Percentiles rank a stretch among this genome's conserved stretches.
Conservation (phyloP, 2,113 vertebrate species). For the Mesitornis unicolor region DNA sequence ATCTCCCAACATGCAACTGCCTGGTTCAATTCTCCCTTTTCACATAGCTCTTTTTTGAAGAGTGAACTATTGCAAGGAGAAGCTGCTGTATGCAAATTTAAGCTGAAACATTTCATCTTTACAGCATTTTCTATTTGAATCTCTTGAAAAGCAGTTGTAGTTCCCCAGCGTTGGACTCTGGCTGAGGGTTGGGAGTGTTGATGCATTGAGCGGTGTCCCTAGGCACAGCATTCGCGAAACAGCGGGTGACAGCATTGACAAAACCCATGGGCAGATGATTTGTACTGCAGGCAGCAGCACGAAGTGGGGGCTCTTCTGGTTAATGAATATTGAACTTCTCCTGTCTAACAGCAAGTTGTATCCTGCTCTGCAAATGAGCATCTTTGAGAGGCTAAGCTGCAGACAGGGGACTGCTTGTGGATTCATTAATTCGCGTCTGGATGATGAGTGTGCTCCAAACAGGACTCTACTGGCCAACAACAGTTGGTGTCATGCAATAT, state of each 20-base stretch:
- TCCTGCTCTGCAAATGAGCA: neutral
- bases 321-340: neutral
- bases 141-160: neutral
- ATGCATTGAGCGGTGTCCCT: neutral
- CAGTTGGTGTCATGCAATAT: neutral
- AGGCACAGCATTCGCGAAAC: neutral
- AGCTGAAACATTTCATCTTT: neutral
- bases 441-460: neutral
- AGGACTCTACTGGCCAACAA: neutral
- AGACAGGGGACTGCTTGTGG: neutral
- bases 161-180: neutral
- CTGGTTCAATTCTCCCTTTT: neutral
- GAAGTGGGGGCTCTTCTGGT: neutral
- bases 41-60: neutral
- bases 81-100: neutral
- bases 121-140: neutral
- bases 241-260: neutral
- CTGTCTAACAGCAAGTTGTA: neutral
- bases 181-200: neutral
- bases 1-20: neutral
- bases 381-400: neutral
- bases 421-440: neutral
- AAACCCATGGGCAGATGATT: neutral
- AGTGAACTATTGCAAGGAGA: neutral
- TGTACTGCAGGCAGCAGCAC: neutral